Percentiles rank a stretch among this genome's conserved stretches.
Evolutionary conservation across 2,888 invertebrate genomes (phyloP).

Genomic region (Amphipoea lucens): DNA sequence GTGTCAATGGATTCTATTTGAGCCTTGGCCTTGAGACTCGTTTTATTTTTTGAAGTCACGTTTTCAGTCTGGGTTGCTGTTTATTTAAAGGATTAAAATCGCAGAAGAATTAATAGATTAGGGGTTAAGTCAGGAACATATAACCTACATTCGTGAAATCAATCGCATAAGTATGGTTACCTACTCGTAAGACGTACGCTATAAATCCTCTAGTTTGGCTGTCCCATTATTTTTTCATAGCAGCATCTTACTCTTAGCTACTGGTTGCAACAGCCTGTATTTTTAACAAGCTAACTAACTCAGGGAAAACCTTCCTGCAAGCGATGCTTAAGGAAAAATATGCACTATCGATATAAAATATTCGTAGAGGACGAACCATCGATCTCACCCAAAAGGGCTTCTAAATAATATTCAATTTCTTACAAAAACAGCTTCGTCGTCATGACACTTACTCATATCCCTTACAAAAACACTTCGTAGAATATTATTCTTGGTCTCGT

Average conservation of each 20-base stretch:
- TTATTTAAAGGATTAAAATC: not conserved
- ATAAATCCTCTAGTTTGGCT: not conserved
- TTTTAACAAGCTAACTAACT: not conserved
- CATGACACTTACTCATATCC: slow-evolving; percentile 48
- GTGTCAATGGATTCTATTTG: not conserved
- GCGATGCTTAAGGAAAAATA: slow-evolving; percentile 14
- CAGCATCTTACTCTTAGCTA: not conserved
- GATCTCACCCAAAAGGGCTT: slow-evolving; percentile 25
- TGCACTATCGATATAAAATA: slow-evolving; percentile 20
- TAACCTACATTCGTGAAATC: not conserved
- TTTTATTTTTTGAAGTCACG: not conserved
- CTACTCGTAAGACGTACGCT: not conserved
- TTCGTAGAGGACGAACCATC: slow-evolving; percentile 30
- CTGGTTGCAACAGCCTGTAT: slow-evolving; percentile 20
- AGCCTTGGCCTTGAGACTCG: not conserved
- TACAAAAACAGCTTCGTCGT: slow-evolving; percentile 39
- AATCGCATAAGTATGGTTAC: not conserved
- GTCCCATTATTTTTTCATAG: not conserved
- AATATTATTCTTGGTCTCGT: slow-evolving; percentile 43
- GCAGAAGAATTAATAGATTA: not conserved
- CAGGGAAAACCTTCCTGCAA: slow-evolving; percentile 2
- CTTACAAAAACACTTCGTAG: slow-evolving; percentile 43
- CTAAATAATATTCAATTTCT: slow-evolving; percentile 47
- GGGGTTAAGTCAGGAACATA: not conserved
- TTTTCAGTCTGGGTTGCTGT: not conserved